Base-by-base conservation (phyloP, 1,140 invertebrate genomes). In the Drosophila eugracilis region DNA sequence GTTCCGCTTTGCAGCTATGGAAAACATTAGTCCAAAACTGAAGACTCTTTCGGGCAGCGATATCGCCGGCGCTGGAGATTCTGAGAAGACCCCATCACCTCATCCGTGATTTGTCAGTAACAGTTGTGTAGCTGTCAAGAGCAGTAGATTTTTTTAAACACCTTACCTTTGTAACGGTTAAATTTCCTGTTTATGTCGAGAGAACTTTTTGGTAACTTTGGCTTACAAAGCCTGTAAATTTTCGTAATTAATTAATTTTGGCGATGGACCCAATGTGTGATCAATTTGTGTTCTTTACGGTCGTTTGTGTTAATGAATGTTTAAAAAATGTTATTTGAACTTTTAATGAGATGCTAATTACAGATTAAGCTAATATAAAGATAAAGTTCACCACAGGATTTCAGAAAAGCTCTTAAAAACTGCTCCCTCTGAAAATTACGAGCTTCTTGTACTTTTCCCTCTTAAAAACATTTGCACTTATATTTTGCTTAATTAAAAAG, bases 21-120 rank as follows among this genome's bases (percentile, higher is more conserved):
- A 9, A 14, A 32, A 7, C 4, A 22, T 9, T 5, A 34, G 5
- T 1, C 34, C 41, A 3, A 80, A 84, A 42, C 7, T 49, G 5
- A 47, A 32, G n/a, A 36, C 24, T 5, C 22, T 48, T 6, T 65
- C 44, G 14, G 62, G 6, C 32, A 42, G 39, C 14, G 63, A 70
- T 17, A 65, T 45, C n/a, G 66, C 65, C 17, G 81, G 83, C 5
- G 81, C 77, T 30, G 81, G 83, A 12, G 81, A 86, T 50, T 75
- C 77, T 5, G 45, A 85, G 24, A 49, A 72, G 41, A 50, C 28
- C n/a, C 32, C 54, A 1, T 34, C 54, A 1, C 34, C 57, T 19
- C 22, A 48, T n/a, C 57, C 34, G 7, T 74, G 19, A 74, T 30
- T 39, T 6, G 24, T 26, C 19, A 28, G 14, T 72, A 73, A 21